Base-by-base conservation (phyloP, 2,888 invertebrate genomes). In the Lottia gigantea region DNA sequence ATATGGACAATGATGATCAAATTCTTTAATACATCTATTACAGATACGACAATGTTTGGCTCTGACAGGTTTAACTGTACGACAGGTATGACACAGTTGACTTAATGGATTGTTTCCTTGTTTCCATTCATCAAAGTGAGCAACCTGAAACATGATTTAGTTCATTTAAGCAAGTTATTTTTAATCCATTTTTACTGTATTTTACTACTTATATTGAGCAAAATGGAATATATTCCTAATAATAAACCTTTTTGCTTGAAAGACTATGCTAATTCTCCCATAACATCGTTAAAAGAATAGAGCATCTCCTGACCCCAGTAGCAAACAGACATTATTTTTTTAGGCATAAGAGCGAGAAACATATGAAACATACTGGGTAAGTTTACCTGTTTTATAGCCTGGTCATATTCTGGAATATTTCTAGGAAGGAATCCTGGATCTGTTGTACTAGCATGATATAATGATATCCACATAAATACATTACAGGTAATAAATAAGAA, bases 1-100 rank as follows among this genome's bases (percentile, higher is more conserved):
- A 87, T 96, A 97, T 0, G 96, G 96, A 87, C 97, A 97, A 87
- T 97, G 96, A 89, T 97, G 96, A 87, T 97, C 96, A 85, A 96
- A 96, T 87, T 95, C 95, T 2, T 93, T 92, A 2, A 95, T 94
- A 85, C 95, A 95, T 71, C 95, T 92, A 86, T 96, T 95, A 90
- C 96, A 97, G 68, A 95, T 93, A 66, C 95, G 92, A 83, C 97
- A 97, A 88, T 97, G 96, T 87, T 96, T 96, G 8, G 96, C 95
- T 85, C 96, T 91, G 49, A 95, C 86, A 0, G 96, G 96, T 76
- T 95, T 91, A 73, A 96, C 91, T 81, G 95, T 95, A 69, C 95
- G 92, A 85, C 96, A 97, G 64, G 96, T 96, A 86, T 97, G 96
- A 83, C 97, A 97, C 3, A 97, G 90, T 68, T 95, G 91, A 74